Evolutionary conservation across 2,113 vertebrate species (phyloP), one percentile per base, ranked within the genome.

Genomic region (Corythornis vintsioides): DNA sequence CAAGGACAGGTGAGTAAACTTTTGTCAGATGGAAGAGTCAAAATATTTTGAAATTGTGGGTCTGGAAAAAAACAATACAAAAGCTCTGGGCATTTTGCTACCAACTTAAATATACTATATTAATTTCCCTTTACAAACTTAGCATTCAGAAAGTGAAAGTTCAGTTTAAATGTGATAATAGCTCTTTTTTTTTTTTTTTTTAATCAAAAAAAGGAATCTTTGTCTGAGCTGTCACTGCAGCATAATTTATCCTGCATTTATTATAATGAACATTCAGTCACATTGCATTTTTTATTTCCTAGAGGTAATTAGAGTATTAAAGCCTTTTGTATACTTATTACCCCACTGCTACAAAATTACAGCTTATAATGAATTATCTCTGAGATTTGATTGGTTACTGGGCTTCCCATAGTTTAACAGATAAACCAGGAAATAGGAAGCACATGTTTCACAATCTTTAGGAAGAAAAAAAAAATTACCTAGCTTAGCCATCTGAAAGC

Each of bases 151-250:
- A 97, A 96, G 61, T 85, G 61, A 94, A 72, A 96, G 72, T 94
- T 97, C 65, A 88, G 52, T 80, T 95, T 86, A 96, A 96, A 89
- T 95, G 94, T 90, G 85, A 97, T 97, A 94, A 76, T 13, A n/a
- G 38, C 38, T 31, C 18, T 83, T 80, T 94, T 75, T 38, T 75
- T 48, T 28, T 92, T 84, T 80, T 10, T 42, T 28, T 40, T 63
- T 31, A 50, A 71, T 16, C 74, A 40, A 78, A 93, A 89, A 89
- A 87, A 85, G 15, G n/a, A 71, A 25, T 86, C 86, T 84, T 97
- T 97, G 87, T 97, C 85, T 92, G 67, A 93, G 85, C 72, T 96
- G 94, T 93, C 94, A 94, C 31, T 43, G 84, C 48, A 43, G 75
- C 72, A 93, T 89, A 88, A 86, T 85, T 95, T 94, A 73, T 83